phyloP scores from a whole-genome alignment of 2,797 vertebrate species.

The Helicolenus hilgendorfi region DNA sequence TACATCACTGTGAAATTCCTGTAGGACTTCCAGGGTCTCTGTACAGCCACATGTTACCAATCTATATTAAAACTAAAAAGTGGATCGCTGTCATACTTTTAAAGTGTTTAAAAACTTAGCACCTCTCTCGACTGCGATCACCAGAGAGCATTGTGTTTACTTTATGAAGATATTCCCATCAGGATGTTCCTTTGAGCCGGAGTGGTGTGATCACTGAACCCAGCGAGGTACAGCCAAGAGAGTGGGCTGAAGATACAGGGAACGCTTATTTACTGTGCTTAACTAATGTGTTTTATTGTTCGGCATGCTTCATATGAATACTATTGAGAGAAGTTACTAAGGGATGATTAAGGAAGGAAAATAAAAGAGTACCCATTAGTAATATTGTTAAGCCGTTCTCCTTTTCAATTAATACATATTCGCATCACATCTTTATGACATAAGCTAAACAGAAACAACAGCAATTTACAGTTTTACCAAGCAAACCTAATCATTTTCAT shows the following conservation, averaged over 20 bases:
- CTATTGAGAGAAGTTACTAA: not conserved
- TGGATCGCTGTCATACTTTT: not conserved
- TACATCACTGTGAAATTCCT: not conserved
- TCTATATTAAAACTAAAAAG: not conserved
- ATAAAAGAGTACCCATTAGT: not conserved
- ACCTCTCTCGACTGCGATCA: not conserved
- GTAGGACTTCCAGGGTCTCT: not conserved
- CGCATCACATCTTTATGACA: not conserved
- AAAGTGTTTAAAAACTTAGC: slow-evolving; percentile 1
- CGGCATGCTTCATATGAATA: not conserved
- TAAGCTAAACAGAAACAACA: not conserved
- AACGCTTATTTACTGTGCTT: slow-evolving; percentile 7
- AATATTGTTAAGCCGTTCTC: too few species aligned
- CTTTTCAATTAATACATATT: not conserved
- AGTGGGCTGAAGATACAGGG: not conserved
- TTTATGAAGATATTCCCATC: slow-evolving; percentile 7
- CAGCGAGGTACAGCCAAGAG: slow-evolving; percentile 9
- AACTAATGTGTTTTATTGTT: not conserved
- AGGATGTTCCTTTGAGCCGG: not conserved
- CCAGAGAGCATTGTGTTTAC: not conserved
- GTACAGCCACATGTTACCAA: not conserved
- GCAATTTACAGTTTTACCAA: not conserved
- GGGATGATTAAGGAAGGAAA: not conserved
- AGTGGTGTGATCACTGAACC: not conserved
- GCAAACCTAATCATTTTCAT: not conserved